phyloP scores from a whole-genome alignment of 1,140 invertebrate genomes.

The Sycophila sp. region DNA sequence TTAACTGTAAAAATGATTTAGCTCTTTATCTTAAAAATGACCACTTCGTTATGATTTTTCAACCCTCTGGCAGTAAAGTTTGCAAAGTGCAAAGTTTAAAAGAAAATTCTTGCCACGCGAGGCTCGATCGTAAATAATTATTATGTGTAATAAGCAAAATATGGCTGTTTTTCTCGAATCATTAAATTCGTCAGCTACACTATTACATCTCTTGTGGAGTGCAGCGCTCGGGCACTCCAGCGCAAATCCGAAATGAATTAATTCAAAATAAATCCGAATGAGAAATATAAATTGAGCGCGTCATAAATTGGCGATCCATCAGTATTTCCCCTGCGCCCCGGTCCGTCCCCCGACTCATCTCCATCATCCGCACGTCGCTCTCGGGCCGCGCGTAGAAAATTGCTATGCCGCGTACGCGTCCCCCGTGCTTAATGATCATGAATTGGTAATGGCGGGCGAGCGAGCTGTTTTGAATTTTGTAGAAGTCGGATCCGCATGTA shows the following conservation, averaged over 20 bases:
- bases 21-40: no score
- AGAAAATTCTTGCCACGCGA: background rate
- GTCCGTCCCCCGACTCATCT: background rate
- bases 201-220: no score
- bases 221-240: no score
- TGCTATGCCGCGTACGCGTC: background rate
- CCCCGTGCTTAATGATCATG: conserved; percentile 27
- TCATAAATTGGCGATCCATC: conserved; percentile 22
- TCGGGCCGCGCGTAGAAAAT: conserved; percentile 11
- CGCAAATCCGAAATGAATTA: no score
- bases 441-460: conserved; percentile 30
- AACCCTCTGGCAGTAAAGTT: no score
- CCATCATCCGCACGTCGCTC: background rate
- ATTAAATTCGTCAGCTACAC: no score
- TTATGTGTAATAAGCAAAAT: no score
- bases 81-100: no score
- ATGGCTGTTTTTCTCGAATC: no score
- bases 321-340: background rate
- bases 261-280: background rate
- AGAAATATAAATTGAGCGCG: background rate
- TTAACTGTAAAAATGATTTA: no score
- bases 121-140: background rate
- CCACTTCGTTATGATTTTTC: no score
- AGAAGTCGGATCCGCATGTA: conserved; percentile 1
- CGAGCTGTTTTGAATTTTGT: conserved; percentile 24